Base-by-base conservation (phyloP, 2,113 vertebrate genomes). In the Perca fluviatilis region DNA sequence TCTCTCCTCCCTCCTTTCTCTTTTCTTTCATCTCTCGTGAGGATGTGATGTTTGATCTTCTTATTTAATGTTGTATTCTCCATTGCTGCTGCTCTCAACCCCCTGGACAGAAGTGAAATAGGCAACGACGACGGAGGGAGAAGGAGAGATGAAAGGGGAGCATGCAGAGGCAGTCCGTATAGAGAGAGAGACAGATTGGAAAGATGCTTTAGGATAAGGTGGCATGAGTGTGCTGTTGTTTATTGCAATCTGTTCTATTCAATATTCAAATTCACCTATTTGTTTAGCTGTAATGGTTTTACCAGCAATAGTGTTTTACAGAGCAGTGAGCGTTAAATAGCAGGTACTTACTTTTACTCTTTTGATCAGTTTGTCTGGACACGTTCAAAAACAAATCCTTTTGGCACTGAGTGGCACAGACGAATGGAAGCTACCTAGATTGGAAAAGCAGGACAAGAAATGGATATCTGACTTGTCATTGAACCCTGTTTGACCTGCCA, bases 31-130 rank as follows among this genome's bases (percentile, higher is more conserved):
- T 84, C 62, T 69, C 80, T 79, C 60, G 51, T 19, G 74, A 83
- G 64, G 83, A 84, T 70, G 73, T 86, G 73, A 86, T 82, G 80
- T 83, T 86, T 89, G 87, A 73, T 89, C 81, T 85, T 89, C 81
- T 85, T 84, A 51, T 85, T 74, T 71, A 69, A 82, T 69, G 63
- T 77, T 79, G 64, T 61, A n/a, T 63, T 74, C 19, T 23, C 3
- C 14, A 14, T 66, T 64, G 15, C 75, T 60, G 71, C 69, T 73
- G 60, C 79, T 79, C 53, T 61, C 27, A 36, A 58, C 57, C 81
- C 88, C 78, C 86, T 87, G 88, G 84, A 81, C 53, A 83, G 82
- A 49, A 73, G 74, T 23, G 79, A 65, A 51, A 51, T 6, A 53
- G 51, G 15, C 27, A 56, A 18, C 47, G n/a, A 46, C 51, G 49